Evolutionary conservation across 2,113 vertebrate species (phyloP).

Genomic region (Oreocharis arfaki): DNA sequence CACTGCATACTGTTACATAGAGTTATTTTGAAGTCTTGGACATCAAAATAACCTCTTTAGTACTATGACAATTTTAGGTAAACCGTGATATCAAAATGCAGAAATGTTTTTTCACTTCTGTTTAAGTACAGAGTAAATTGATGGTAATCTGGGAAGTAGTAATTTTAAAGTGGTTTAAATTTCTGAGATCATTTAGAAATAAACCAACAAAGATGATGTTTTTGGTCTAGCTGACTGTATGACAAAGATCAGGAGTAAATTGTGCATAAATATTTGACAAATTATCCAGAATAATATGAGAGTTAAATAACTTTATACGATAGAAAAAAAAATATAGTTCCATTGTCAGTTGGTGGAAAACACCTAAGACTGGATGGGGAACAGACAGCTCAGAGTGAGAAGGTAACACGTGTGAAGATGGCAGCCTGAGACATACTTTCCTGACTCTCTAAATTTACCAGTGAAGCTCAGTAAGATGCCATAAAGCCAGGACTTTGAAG

Average conservation of each 20-base stretch:
- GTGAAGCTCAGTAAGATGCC: neutral
- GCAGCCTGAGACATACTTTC: neutral
- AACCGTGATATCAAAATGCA: neutral
- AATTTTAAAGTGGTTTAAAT: neutral
- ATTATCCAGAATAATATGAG: neutral
- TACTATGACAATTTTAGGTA: neutral
- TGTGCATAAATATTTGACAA: neutral
- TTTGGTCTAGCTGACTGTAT: neutral
- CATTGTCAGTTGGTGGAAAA: neutral
- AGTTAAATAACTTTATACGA: neutral
- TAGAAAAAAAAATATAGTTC: neutral
- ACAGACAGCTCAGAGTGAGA: neutral
- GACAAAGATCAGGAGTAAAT: neutral
- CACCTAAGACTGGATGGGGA: neutral
- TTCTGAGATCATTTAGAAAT: neutral
- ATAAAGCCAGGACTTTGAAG: neutral
- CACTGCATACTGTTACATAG: neutral
- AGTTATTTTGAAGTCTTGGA: neutral
- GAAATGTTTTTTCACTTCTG: neutral
- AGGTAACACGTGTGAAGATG: neutral
- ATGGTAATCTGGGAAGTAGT: neutral
- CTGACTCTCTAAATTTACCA: neutral
- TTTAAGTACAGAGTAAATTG: neutral
- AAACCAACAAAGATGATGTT: neutral
- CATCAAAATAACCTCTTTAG: neutral